These are phyloP conservation scores for Acanthosepion pharaonis DNA, from an alignment of 2,888 invertebrate species.

Conservation along the genomic window DNA sequence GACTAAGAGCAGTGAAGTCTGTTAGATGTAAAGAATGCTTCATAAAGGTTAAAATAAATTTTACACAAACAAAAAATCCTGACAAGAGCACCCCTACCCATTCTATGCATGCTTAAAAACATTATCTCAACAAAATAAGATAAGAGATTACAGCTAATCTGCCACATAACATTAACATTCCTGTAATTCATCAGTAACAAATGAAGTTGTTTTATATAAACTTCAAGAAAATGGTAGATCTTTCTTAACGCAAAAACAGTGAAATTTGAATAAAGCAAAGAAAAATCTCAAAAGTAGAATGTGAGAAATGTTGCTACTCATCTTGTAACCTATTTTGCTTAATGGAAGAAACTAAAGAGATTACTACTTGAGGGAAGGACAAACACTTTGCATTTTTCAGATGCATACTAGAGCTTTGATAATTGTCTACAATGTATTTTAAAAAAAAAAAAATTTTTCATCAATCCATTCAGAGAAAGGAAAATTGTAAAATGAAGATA, in stretches of 20 bases:
- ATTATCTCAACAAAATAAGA: not conserved
- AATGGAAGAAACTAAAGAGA: not conserved
- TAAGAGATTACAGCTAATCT: not conserved
- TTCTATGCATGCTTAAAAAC: not conserved
- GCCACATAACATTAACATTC: not conserved
- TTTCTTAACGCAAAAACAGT: not conserved
- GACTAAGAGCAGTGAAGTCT: not conserved
- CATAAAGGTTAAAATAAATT: not conserved
- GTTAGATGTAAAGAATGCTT: not conserved
- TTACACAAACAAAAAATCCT: not conserved
- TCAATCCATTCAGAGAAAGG: no score
- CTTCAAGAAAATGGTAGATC: not conserved
- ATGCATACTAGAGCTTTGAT: not conserved
- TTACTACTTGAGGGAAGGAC: not conserved
- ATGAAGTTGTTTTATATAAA: not conserved
- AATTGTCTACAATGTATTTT: not conserved
- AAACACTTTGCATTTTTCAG: not conserved
- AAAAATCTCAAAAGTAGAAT: not conserved
- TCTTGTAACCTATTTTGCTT: not conserved
- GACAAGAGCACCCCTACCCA: not conserved
- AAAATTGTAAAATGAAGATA: no score
- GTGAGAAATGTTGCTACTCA: not conserved
- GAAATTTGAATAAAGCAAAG: not conserved
- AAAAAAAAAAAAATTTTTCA: no score
- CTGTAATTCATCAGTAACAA: constrained; percentile 13